A percentile compares a stretch with the other conserved stretches of the same genome.
Conservation (phyloP, 1,140 invertebrate species). For the Meloidogyne floridensis region DNA sequence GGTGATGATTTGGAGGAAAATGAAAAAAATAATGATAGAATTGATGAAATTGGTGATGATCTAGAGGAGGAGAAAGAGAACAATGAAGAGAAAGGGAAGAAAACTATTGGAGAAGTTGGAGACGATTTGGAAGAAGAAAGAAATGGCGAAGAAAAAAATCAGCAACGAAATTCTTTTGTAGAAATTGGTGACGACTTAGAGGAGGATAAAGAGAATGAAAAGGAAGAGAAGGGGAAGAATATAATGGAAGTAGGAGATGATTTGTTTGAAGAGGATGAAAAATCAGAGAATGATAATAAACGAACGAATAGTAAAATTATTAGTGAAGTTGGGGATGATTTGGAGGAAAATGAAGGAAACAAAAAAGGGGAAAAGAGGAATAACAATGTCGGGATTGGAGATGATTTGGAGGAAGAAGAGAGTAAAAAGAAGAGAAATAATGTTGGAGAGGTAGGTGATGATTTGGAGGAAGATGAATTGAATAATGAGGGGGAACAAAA, state of each 20-base stretch:
- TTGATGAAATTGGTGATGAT: conserved; percentile 26
- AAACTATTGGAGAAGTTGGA: neutral
- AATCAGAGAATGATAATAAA: neutral
- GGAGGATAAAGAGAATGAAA: conserved; percentile 17
- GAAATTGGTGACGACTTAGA: conserved; percentile 21
- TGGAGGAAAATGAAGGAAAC: conserved; percentile 3
- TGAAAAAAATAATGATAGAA: neutral
- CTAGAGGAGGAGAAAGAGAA: neutral
- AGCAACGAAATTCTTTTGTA: neutral
- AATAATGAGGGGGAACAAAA: too few relatives aligned
- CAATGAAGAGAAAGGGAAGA: neutral
- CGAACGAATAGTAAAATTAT: neutral
- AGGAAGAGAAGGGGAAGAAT: neutral
- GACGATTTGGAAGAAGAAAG: neutral
- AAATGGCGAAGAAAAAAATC: neutral
- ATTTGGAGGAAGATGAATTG: too few relatives aligned
- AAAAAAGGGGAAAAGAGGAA: neutral
- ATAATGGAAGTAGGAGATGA: neutral
- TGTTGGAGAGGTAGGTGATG: neutral
- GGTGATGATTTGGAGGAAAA: neutral
- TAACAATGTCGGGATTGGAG: neutral
- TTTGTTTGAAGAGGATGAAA: neutral
- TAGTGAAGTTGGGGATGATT: conserved; percentile 21
- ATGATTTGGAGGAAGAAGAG: neutral
- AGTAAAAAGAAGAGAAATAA: neutral